Base-by-base conservation (phyloP, 2,113 vertebrate genomes). In the Panurus biarmicus region DNA sequence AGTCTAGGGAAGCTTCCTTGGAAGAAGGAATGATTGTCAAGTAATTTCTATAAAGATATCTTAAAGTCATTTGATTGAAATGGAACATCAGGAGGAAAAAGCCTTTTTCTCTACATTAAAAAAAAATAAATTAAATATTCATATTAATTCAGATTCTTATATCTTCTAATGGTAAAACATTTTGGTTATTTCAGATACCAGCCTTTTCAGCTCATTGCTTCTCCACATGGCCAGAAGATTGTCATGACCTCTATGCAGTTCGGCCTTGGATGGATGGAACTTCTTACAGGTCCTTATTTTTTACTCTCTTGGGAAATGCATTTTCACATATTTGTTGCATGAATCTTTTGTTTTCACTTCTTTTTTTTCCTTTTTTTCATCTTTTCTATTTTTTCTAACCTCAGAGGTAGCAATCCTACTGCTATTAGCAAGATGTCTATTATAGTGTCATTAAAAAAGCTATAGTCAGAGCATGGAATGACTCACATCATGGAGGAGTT, bases 401-500 rank as follows among this genome's bases (percentile, higher is more conserved):
- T 97, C 94, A 87, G 96, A 98, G 96, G 97, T 97, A 98, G 96
- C 97, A 97, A 97, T 96, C 96, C 95, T 96, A 81, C 92, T 95
- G 97, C 97, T 98, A 98, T 98, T 98, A 98, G 98, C 97, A 97
- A 98, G 98, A 98, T 98, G 98, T 98, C 98, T 98, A 98, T 98
- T 98, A 98, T 93, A 97, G 97, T 97, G 97, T 98, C 98, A 98
- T 98, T 98, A 98, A 98, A 98, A 98, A 97, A 98, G 97, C 97
- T 97, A 97, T 98, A 97, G 97, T 97, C 97, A 95, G 98, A 97
- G 96, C 97, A 85, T 97, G 96, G 97, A 98, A 98, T 98, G 98
- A 98, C 98, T 98, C 98, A 98, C 98, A 98, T 98, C 98, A 98
- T 97, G 97, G 97, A 98, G 97, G 97, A 98, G 97, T 98, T 98